Conservation (phyloP, 2,113 vertebrate genomes). For the Epinephelus cyanopodus region DNA sequence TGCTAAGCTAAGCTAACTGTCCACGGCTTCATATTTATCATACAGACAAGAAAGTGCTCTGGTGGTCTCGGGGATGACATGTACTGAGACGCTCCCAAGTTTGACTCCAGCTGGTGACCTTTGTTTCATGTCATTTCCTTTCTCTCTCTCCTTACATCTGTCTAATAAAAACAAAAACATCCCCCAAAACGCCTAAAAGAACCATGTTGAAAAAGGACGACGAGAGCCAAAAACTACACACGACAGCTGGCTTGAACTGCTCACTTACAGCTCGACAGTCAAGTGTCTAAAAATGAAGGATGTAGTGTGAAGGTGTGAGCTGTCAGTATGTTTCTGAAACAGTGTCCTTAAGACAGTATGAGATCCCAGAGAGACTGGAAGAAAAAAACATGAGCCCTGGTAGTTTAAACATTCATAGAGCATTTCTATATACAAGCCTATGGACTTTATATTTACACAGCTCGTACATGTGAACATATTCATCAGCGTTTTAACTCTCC, state of each 20-base stretch:
- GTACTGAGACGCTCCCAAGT: too few relatives aligned
- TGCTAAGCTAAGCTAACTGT: too few relatives aligned
- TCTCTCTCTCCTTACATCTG: neutral
- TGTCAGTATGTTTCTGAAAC: neutral
- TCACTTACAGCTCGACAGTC: neutral
- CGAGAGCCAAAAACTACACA: neutral
- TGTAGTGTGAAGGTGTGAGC: neutral
- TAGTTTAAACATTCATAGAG: constrained; percentile 51
- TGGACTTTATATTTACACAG: constrained; percentile 19
- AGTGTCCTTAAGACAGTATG: neutral
- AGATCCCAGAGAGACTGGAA: neutral
- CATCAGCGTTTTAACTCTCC: neutral
- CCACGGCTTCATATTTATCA: too few relatives aligned
- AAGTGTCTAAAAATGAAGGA: neutral
- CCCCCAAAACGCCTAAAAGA: neutral
- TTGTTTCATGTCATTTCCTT: neutral
- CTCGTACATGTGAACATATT: constrained; percentile 21
- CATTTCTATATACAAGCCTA: constrained; percentile 28
- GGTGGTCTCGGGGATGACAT: too few relatives aligned
- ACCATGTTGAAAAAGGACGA: neutral
- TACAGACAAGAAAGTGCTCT: too few relatives aligned
- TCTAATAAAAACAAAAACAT: neutral
- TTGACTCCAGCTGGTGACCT: neutral
- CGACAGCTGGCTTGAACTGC: too few relatives aligned
- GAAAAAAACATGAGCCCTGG: neutral